Base-by-base conservation (phyloP, 2,888 invertebrate genomes). In the Rotaria socialis region DNA sequence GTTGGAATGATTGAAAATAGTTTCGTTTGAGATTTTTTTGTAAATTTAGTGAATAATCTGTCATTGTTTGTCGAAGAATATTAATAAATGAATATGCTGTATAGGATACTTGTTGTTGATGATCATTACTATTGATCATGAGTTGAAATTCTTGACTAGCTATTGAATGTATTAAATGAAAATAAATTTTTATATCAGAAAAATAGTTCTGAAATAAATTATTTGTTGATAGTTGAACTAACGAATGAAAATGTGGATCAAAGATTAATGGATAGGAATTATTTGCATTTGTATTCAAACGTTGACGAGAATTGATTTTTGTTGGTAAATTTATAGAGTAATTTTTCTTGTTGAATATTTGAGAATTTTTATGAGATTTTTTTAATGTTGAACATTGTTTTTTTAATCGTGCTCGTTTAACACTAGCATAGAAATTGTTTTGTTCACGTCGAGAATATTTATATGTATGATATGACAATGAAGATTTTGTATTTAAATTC, bases 101-200 rank as follows among this genome's bases (percentile, higher is more conserved):
- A 67, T 67, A 67, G 19, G 67, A 67, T 67, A 35, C 19, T 35
- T 67, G 67, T 19, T 41, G 67, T 67, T 67, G 35, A 35, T 67
- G 14, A 67, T 67, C 67, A n/a, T 43, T 80, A 80, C 80, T 80
- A 80, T 47, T 80, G 24, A 80, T 47, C n/a, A 80, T 47, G 47
- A 80, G 22, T 80, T 80, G 80, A 80, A 80, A 80, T 80, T 80
- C 80, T 80, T 80, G 80, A 80, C 80, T 80, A 80, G 80, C 80
- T 47, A 80, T 47, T 80, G 47, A 80, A 80, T 80, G 22, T n/a
- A 80, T 14, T 80, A 80, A 80, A 80, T 80, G 80, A 80, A 80
- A 80, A 80, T 80, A 47, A 80, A n/a, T 80, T 10, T 80, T 47
- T n/a, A 80, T 47, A 47, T 24, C 47, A 11, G 43, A 47, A 7